A percentile compares a stretch with the other conserved stretches of the same genome.
These are phyloP conservation scores for Zosterops hypoxanthus DNA, from an alignment of 2,113 vertebrate species.

Conservation along the genomic window DNA sequence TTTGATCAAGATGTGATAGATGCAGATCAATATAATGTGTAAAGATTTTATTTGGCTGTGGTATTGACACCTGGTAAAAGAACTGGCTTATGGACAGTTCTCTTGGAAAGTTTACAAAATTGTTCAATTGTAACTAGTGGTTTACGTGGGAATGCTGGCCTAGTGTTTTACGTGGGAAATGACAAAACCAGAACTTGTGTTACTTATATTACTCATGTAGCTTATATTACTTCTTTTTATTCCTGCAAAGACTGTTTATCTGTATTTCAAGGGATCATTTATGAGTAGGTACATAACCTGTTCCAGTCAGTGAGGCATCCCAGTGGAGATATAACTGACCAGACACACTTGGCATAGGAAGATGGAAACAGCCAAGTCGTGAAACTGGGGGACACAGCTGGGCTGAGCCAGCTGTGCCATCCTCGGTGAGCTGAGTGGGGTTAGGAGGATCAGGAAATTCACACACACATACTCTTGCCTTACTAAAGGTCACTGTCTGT, in stretches of 20 bases:
- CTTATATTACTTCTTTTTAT: not conserved
- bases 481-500: not conserved
- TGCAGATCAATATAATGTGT: conserved; percentile 70
- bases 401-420: not conserved
- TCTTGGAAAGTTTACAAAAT: not conserved
- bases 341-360: not conserved
- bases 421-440: not conserved
- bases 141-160: no score
- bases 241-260: not conserved
- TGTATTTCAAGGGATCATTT: not conserved
- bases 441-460: not conserved
- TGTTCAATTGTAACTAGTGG: no score
- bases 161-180: not conserved
- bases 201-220: not conserved
- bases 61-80: conserved; percentile 57
- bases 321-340: not conserved
- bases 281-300: not conserved
- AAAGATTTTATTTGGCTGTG: conserved; percentile 63
- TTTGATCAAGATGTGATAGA: conserved; percentile 73
- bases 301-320: not conserved
- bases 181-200: not conserved
- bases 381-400: not conserved
- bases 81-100: not conserved
- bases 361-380: not conserved
- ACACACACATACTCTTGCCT: not conserved